Percentiles rank a stretch among this genome's conserved stretches.
Evolutionary conservation across 2,888 invertebrate species (phyloP).

Genomic region (Stictocephala bisonia): DNA sequence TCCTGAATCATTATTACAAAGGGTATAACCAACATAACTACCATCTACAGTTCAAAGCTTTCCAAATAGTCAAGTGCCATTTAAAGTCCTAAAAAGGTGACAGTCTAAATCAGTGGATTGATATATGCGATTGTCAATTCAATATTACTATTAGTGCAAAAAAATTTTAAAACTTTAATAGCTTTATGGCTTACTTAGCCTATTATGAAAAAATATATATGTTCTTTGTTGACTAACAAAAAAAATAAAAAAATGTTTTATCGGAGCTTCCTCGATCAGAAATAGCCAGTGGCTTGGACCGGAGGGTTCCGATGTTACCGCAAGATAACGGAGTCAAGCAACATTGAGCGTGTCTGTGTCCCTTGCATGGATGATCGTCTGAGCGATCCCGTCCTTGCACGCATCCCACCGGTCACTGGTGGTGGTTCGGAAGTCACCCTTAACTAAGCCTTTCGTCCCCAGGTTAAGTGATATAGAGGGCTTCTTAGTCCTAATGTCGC

Average conservation of each 20-base stretch:
- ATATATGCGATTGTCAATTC: neutral
- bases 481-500: too few species aligned
- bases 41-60: neutral
- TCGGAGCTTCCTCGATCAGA: neutral
- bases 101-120: neutral
- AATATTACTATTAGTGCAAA: neutral
- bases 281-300: too few species aligned
- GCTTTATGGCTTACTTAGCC: neutral
- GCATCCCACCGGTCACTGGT: too few species aligned
- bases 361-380: too few species aligned
- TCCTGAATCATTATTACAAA: neutral
- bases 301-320: too few species aligned
- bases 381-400: too few species aligned
- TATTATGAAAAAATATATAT: neutral
- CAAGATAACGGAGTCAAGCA: too few species aligned
- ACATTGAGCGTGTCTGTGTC: too few species aligned
- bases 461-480: too few species aligned
- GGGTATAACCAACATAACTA: neutral
- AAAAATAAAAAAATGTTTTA: neutral
- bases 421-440: too few species aligned
- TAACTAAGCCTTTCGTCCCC: too few species aligned
- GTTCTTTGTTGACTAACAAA: neutral
- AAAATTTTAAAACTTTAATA: neutral
- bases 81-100: neutral
- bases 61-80: neutral